A percentile compares a stretch with the other conserved stretches of the same genome.
phyloP scores from a whole-genome alignment of 1,140 invertebrate species.

The Mylabris phalerata region DNA sequence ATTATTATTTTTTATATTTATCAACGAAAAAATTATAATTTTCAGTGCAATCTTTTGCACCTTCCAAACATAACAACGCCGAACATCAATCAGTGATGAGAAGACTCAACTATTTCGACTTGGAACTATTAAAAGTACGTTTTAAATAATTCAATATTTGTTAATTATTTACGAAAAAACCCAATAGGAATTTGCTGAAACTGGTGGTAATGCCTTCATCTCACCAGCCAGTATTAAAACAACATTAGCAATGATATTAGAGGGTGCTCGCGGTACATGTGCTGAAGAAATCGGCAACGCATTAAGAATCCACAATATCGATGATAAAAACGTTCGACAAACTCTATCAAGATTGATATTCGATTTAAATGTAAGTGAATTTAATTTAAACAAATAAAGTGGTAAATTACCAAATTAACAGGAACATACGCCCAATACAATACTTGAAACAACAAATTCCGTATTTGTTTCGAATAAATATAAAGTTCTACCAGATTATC shows the following conservation, averaged over 20 bases:
- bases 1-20: too few species aligned
- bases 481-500: constrained; percentile 32
- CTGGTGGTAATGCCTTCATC: constrained; percentile 54
- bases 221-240: constrained; percentile 63
- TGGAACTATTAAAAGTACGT: constrained; percentile 31
- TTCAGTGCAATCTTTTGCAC: too few species aligned
- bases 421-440: constrained; percentile 20
- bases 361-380: constrained; percentile 46
- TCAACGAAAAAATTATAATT: too few species aligned
- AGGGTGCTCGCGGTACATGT: constrained; percentile 53
- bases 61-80: constrained; percentile 5
- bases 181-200: constrained; percentile 34
- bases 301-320: constrained; percentile 48
- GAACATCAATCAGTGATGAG: constrained; percentile 7
- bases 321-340: constrained; percentile 42
- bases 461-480: constrained; percentile 47
- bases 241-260: constrained; percentile 55
- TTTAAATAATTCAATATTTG: not conserved
- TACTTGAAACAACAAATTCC: constrained; percentile 26
- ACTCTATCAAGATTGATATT: constrained; percentile 43
- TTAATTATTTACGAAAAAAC: constrained; percentile 8
- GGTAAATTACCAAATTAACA: constrained; percentile 18
- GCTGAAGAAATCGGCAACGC: constrained; percentile 52
- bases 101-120: constrained; percentile 34
- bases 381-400: constrained; percentile 42